Conservation (phyloP, 2,888 invertebrate species). For the Mesoligia furuncula region DNA sequence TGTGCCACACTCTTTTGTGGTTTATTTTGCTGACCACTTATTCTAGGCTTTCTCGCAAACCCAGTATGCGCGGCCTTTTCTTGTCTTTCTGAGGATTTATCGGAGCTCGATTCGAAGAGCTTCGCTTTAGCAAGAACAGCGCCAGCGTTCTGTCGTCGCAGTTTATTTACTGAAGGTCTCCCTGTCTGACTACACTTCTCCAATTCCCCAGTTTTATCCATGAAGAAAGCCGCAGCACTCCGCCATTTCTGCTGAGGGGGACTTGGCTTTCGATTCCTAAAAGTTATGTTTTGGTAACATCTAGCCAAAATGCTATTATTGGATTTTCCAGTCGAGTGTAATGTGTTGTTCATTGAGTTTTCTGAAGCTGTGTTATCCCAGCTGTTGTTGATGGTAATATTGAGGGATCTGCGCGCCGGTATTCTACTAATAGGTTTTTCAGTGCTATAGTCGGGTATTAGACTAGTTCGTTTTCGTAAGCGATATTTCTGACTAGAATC, state of each 20-base stretch:
- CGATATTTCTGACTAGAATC: constrained; percentile 80
- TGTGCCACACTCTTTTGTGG: constrained; percentile 75
- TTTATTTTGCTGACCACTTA: constrained; percentile 77
- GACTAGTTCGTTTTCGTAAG: constrained; percentile 80
- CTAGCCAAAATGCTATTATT: constrained; percentile 73
- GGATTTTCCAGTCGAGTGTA: constrained; percentile 76
- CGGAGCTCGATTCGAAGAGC: constrained; percentile 92
- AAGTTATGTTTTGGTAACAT: constrained; percentile 76
- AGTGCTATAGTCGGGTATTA: constrained; percentile 78
- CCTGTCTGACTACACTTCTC: constrained; percentile 88
- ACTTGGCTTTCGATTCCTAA: constrained; percentile 73
- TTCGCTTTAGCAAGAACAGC: constrained; percentile 95
- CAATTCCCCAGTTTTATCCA: constrained; percentile 87
- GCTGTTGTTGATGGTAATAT: constrained; percentile 78
- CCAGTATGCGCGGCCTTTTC: constrained; percentile 78
- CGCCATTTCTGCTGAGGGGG: constrained; percentile 86
- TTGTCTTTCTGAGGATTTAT: constrained; percentile 84
- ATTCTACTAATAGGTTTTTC: constrained; percentile 80
- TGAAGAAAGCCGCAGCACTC: constrained; percentile 90
- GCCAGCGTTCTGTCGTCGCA: constrained; percentile 94
- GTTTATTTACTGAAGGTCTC: constrained; percentile 93
- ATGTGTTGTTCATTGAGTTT: constrained; percentile 77
- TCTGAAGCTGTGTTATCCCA: constrained; percentile 79
- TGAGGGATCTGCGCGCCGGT: constrained; percentile 82
- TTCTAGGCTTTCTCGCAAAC: constrained; percentile 86